Percentiles rank a stretch among this genome's conserved stretches.
Evolutionary conservation across 2,113 vertebrate genomes (phyloP).

Genomic region (Thalassarche chlororhynchos): DNA sequence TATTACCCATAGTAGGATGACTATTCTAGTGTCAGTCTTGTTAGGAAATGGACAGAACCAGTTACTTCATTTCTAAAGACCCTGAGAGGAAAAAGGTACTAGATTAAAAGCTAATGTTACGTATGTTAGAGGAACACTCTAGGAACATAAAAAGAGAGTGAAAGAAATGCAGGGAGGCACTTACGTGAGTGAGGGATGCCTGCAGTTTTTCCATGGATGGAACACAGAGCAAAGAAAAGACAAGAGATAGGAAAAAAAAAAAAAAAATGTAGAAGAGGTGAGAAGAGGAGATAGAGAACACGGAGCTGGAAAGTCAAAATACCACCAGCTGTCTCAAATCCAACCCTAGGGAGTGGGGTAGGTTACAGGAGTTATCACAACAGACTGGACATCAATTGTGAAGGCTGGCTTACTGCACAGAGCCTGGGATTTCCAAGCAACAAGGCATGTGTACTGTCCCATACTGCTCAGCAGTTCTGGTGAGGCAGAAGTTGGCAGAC

Average conservation of each 20-base stretch:
- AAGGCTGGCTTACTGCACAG: not conserved
- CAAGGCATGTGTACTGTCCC: not conserved
- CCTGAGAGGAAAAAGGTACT: slow-evolving; percentile 22
- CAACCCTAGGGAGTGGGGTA: not conserved
- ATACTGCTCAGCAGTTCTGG: not conserved
- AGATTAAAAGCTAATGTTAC: slow-evolving; percentile 61
- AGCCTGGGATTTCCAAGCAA: not conserved
- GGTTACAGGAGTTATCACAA: not conserved
- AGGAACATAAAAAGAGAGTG: slow-evolving; percentile 28
- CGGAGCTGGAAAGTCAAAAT: slow-evolving; percentile 55
- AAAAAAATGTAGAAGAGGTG: slow-evolving; percentile 77
- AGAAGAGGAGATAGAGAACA: slow-evolving; percentile 40
- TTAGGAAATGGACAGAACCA: slow-evolving; percentile 54
- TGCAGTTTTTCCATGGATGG: slow-evolving; percentile 87
- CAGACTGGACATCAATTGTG: not conserved
- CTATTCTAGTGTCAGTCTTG: slow-evolving; percentile 71
- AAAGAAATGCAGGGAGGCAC: slow-evolving; percentile 79
- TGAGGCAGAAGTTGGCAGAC: not conserved
- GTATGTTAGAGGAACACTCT: slow-evolving; percentile 57
- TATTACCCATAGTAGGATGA: not conserved
- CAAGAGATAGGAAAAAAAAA: slow-evolving; percentile 71
- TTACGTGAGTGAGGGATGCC: slow-evolving; percentile 93
- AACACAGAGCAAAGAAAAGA: slow-evolving; percentile 80
- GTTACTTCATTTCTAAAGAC: slow-evolving; percentile 48
- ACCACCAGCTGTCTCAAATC: not conserved